These are phyloP conservation scores for Dynastes hyllus DNA, from an alignment of 2,888 invertebrate genomes.

Conservation along the genomic window DNA sequence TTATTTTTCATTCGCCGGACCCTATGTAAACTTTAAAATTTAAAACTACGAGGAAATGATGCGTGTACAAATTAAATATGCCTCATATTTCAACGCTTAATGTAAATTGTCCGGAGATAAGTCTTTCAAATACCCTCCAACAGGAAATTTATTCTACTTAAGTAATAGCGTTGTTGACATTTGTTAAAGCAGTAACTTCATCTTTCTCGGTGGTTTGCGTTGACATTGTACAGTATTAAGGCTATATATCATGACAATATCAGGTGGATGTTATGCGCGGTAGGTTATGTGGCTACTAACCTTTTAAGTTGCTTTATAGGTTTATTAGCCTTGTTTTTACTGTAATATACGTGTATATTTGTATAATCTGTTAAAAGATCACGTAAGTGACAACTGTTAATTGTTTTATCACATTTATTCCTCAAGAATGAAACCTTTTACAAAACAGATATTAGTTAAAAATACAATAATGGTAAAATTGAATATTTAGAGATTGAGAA, in stretches of 20 bases:
- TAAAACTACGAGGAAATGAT: not conserved
- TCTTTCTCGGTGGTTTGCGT: conserved; percentile 23
- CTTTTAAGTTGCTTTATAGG: not conserved
- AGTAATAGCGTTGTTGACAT: conserved; percentile 22
- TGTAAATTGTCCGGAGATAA: not conserved
- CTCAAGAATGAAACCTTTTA: too few relatives aligned
- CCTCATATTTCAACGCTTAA: conserved; percentile 24
- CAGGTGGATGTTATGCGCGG: conserved; percentile 16
- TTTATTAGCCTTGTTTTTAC: too few relatives aligned
- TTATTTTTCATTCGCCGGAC: too few relatives aligned
- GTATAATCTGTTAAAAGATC: too few relatives aligned
- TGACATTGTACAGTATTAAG: conserved; percentile 8
- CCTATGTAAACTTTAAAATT: not conserved
- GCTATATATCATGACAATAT: conserved; percentile 9
- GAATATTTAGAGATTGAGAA: too few relatives aligned
- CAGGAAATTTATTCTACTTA: conserved; percentile 11
- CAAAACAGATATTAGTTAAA: too few relatives aligned
- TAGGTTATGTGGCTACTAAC: not conserved
- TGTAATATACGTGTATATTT: too few relatives aligned
- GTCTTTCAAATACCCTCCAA: conserved; percentile 1
- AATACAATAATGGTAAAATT: too few relatives aligned
- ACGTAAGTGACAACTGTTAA: too few relatives aligned
- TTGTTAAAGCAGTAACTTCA: conserved; percentile 21
- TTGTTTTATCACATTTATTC: too few relatives aligned
- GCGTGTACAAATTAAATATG: conserved; percentile 5